A percentile compares a stretch with the other conserved stretches of the same genome.
phyloP scores from a whole-genome alignment of 2,113 vertebrate species.

The Charadrius vociferus region DNA sequence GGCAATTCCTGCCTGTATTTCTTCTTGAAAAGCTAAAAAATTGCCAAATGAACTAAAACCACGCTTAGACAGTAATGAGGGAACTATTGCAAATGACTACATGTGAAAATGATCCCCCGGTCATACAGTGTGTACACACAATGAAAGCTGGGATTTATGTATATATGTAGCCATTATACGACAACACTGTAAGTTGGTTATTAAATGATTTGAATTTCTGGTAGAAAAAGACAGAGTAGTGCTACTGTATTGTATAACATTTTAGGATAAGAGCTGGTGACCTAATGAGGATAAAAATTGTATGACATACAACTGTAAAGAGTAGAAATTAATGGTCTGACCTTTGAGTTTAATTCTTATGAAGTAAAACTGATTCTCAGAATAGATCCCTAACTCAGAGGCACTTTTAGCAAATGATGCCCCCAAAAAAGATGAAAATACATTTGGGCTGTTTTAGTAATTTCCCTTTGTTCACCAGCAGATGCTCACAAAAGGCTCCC shows the following conservation, averaged over 20 bases:
- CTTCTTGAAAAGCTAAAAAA: conserved; percentile 39
- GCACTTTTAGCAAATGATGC: not conserved
- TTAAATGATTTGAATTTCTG: not conserved
- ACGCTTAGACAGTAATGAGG: conserved; percentile 2
- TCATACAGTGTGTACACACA: not conserved
- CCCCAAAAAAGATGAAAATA: not conserved
- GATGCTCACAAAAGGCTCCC: not conserved
- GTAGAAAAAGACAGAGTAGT: not conserved
- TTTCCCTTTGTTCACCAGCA: not conserved
- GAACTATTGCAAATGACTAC: conserved; percentile 2
- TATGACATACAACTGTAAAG: not conserved
- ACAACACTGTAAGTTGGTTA: not conserved
- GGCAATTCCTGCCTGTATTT: conserved; percentile 4
- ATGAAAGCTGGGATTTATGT: not conserved
- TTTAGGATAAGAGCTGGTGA: not conserved
- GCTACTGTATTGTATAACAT: not conserved
- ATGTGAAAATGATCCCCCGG: not conserved
- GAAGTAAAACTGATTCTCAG: not conserved
- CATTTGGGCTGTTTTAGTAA: not conserved
- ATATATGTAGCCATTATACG: not conserved
- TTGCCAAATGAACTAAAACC: conserved; percentile 34
- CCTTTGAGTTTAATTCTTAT: not conserved
- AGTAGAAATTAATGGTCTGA: not conserved
- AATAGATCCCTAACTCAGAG: not conserved
- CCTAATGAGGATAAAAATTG: not conserved